Conservation (phyloP, 2,888 invertebrate species). For the Stenotaenia linearis region DNA sequence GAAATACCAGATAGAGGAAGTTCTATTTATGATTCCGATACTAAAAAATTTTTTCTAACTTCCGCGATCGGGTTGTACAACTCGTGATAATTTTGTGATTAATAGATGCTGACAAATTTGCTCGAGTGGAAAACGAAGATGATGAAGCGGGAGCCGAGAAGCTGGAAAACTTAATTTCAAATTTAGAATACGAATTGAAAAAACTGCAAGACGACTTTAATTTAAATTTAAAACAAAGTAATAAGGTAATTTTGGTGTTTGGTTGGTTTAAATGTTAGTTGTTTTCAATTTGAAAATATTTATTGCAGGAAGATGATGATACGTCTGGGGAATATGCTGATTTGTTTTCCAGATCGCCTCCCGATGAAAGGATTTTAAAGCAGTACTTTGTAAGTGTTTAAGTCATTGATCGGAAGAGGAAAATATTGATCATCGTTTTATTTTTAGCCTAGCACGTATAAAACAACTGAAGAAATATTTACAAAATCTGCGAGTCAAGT, state of each 20-base stretch:
- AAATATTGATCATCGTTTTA: background rate
- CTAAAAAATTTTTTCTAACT: too few species aligned
- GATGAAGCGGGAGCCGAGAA: background rate
- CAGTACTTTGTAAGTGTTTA: background rate
- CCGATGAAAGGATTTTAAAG: background rate
- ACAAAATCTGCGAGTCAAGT: background rate
- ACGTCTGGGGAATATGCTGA: background rate
- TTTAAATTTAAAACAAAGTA: background rate
- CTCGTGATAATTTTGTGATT: too few species aligned
- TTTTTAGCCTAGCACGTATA: background rate
- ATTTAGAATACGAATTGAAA: background rate
- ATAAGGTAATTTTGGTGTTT: background rate
- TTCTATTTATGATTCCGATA: too few species aligned
- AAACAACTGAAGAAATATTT: background rate
- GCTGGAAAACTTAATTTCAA: background rate
- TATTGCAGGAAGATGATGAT: background rate
- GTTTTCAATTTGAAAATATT: background rate
- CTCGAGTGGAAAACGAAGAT: background rate
- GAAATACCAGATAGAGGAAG: too few species aligned
- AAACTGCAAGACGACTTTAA: background rate
- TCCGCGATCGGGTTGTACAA: too few species aligned
- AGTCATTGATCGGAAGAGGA: background rate
- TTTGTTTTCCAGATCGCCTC: background rate
- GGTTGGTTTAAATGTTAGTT: background rate
- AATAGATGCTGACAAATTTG: background rate